A percentile compares a stretch with the other conserved stretches of the same genome.
Conservation (phyloP, 2,113 vertebrate species). For the Eolophus roseicapilla region DNA sequence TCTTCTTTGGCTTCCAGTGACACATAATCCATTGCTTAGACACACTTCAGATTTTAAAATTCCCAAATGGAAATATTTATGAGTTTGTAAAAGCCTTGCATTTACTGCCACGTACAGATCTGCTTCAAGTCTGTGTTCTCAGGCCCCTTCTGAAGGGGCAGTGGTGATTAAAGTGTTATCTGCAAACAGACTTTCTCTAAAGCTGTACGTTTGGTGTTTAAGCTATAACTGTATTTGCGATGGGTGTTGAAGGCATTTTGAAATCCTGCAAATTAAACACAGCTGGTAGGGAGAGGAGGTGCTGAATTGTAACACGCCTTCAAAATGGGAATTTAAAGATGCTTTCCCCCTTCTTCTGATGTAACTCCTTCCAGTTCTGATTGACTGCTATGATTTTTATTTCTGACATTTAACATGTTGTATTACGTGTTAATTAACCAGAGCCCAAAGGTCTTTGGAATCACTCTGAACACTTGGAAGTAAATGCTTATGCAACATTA, state of each 20-base stretch:
- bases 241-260: background rate
- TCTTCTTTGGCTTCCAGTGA: background rate
- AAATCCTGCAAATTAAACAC: background rate
- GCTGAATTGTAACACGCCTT: background rate
- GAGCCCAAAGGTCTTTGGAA: background rate
- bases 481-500: background rate
- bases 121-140: background rate
- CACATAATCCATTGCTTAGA: background rate
- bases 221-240: background rate
- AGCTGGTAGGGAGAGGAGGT: background rate
- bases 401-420: background rate
- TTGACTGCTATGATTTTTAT: background rate
- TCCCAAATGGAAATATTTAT: background rate
- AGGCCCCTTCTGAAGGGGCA: background rate
- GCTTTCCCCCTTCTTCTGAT: background rate
- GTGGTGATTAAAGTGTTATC: background rate
- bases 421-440: background rate
- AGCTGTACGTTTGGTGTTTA: background rate
- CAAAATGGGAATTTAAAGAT: background rate
- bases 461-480: background rate
- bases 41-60: background rate
- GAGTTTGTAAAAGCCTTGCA: background rate
- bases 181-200: background rate
- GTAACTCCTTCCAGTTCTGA: background rate
- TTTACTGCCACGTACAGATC: rapidly evolving